Percentiles rank a stretch among this genome's conserved stretches.
Evolutionary conservation across 2,113 vertebrate species (phyloP).

Genomic region (Equus przewalskii): DNA sequence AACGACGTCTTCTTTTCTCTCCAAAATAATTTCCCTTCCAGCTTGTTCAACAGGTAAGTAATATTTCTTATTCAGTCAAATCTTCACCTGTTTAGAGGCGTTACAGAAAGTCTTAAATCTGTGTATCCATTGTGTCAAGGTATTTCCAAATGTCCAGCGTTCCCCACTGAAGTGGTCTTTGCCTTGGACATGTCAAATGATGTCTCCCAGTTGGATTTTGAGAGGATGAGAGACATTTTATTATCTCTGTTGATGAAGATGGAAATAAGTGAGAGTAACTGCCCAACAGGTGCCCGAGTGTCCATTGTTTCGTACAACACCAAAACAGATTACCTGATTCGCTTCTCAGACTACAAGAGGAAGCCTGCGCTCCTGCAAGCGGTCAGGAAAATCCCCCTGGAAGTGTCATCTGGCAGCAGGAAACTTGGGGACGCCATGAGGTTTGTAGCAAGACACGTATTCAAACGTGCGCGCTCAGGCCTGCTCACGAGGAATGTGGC

Average conservation of each 20-base stretch:
- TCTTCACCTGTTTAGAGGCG: not conserved
- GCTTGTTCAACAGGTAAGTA: constrained; percentile 86
- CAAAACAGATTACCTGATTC: constrained; percentile 89
- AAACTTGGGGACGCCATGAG: constrained; percentile 91
- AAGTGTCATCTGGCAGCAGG: constrained; percentile 85
- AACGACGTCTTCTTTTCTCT: constrained; percentile 25
- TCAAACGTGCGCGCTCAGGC: constrained; percentile 91
- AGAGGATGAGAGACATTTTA: constrained; percentile 89
- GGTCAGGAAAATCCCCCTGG: constrained; percentile 87
- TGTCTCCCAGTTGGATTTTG: constrained; percentile 88
- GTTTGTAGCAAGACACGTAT: constrained; percentile 92
- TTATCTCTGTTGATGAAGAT: constrained; percentile 88
- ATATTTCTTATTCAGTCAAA: not conserved
- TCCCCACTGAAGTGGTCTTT: constrained; percentile 93
- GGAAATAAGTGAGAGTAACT: constrained; percentile 91
- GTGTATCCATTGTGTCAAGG: constrained; percentile 78
- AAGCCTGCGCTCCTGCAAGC: constrained; percentile 86
- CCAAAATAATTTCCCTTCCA: constrained; percentile 73
- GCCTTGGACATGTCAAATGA: constrained; percentile 92
- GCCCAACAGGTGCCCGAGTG: constrained; percentile 91
- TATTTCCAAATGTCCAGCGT: constrained; percentile 87
- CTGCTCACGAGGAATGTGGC: constrained; percentile 91
- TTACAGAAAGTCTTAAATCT: not conserved
- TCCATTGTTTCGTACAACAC: constrained; percentile 90
- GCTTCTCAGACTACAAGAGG: constrained; percentile 90